Evolutionary conservation across 2,888 invertebrate genomes (phyloP).

Genomic region (Xestoiulus laeticollis): DNA sequence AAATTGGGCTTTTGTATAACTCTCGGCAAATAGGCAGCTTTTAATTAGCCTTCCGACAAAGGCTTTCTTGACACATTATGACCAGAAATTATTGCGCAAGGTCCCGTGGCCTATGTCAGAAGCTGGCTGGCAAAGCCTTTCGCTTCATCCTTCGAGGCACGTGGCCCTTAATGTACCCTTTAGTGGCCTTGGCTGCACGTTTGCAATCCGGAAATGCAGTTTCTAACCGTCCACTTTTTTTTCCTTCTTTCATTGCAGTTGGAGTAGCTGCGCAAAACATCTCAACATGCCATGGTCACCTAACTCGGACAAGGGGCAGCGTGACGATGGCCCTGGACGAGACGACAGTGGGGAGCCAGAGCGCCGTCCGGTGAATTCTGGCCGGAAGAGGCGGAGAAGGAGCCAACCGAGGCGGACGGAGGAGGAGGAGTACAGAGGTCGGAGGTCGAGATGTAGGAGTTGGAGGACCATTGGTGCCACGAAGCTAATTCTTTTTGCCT

Average conservation of each 20-base stretch:
- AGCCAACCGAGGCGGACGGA: background rate
- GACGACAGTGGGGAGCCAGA: background rate
- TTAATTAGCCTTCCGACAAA: constrained; percentile 19
- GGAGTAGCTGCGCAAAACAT: constrained; percentile 13
- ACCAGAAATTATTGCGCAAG: background rate
- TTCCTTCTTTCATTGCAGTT: background rate
- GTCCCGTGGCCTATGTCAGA: constrained; percentile 2
- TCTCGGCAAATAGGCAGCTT: background rate
- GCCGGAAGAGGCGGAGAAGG: constrained; percentile 22
- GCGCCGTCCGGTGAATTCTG: background rate
- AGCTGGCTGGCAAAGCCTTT: too few species aligned
- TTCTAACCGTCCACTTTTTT: background rate
- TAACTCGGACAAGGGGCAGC: constrained; percentile 29
- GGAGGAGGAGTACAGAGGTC: too few species aligned
- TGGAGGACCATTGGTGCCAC: constrained; percentile 48
- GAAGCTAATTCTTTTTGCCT: constrained; percentile 44
- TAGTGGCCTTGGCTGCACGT: background rate
- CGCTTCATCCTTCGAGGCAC: too few species aligned
- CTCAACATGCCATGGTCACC: constrained; percentile 28
- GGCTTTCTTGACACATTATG: background rate
- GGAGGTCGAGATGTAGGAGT: background rate
- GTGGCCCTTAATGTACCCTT: background rate
- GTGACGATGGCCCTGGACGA: constrained; percentile 6
- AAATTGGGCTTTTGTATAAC: background rate
- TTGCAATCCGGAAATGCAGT: background rate